Evolutionary conservation across 23 tunicate species (phyloP), one percentile per base, ranked within the genome.

Genomic region (Styela clava): DNA sequence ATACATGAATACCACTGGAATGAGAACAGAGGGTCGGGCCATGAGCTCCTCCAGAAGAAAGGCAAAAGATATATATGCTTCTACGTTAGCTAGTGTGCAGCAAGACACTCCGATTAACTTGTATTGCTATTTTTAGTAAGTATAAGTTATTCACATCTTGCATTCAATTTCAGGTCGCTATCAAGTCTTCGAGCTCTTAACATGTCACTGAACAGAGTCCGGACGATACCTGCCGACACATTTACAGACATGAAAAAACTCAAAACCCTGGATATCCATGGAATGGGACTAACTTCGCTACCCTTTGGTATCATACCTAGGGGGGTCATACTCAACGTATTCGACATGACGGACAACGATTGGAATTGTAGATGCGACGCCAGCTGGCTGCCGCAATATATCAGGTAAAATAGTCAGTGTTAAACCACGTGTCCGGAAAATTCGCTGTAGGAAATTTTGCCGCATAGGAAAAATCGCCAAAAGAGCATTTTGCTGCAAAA

Each of bases 301-400:
- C 62, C 83, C 0, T 32, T 63, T n/a, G 86, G 86, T 26, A 80
- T 85, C 70, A 91, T 91, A 67, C 97, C 97, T 1, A 9, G 16
- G 9, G 83, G 90, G 20, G 90, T 86, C 25, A 81, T 79, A 33
- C 74, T 91, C 24, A 91, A 91, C 82, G 51, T 77, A 9, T 79
- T 88, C 21, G 97, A 86, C 62, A 69, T 91, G 29, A 74, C 90
- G 1, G 71, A 31, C 61, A 91, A 91, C 87, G 74, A 89, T 23
- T 86, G 90, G 97, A 33, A 20, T 2, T 91, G 97, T 68, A 82
- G 85, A 68, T 91, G 97, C 35, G 85, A 21, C 74, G 52, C 86
- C 64, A 23, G 68, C 24, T 91, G 97, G 97, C 77, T 91, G 69
- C 76, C 81, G 2, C 71, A 82, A 34, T 74, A 82, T 69, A 91